Percentiles rank a stretch among this genome's conserved stretches.
phyloP scores from a whole-genome alignment of 30 jellyfish, hydroid and myxozoan genomes.

The Aurelia sp. region DNA sequence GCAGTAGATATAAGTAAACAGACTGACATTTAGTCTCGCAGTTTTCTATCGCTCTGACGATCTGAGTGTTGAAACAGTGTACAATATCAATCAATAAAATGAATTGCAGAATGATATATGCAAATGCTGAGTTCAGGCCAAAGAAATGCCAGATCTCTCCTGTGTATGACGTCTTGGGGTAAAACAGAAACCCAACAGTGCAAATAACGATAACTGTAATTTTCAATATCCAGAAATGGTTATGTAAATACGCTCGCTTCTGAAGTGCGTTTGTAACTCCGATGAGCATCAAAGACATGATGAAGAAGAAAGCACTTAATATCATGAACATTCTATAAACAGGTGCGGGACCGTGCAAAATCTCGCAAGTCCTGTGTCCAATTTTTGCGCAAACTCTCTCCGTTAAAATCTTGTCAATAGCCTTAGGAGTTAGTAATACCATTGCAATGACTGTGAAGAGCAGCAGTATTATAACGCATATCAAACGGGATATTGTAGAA shows the following conservation, averaged over 20 bases:
- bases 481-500: conserved; percentile 70
- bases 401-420: conserved; percentile 25
- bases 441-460: conserved; percentile 47
- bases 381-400: conserved; percentile 64
- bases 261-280: conserved; percentile 56
- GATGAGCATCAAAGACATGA: conserved; percentile 53
- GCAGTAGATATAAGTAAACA: conserved; percentile 37
- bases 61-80: conserved; percentile 58
- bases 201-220: background rate
- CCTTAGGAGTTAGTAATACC: conserved; percentile 64
- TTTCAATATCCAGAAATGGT: conserved; percentile 75
- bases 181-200: conserved; percentile 22
- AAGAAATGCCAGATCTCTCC: conserved; percentile 99
- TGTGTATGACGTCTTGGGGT: conserved; percentile 84
- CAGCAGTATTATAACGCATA: conserved; percentile 24
- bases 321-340: conserved; percentile 82
- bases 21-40: conserved; percentile 28
- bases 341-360: conserved; percentile 95
- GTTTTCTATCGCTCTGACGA: conserved; percentile 68
- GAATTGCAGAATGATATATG: conserved; percentile 75
- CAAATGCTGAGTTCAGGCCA: conserved; percentile 94
- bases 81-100: conserved; percentile 73
- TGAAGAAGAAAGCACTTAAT: conserved; percentile 39
- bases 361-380: conserved; percentile 75
- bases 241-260: conserved; percentile 69